Evolutionary conservation across 2,797 vertebrate species (phyloP).

Genomic region (Mormyrops attenuatus): DNA sequence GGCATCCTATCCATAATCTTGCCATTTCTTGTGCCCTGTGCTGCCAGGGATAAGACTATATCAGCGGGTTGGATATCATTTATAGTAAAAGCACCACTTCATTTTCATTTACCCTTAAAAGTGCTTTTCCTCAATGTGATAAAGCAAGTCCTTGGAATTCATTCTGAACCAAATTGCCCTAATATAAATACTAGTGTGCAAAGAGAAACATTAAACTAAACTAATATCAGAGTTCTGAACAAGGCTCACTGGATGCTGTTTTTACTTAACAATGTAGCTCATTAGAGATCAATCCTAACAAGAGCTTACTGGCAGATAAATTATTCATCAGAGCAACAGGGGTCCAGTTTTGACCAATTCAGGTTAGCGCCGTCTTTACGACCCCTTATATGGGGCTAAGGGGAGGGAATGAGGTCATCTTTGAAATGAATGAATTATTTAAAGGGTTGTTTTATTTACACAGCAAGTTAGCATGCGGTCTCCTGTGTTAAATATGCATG

Average conservation of each 20-base stretch:
- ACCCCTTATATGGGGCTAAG: neutral
- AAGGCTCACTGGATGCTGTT: neutral
- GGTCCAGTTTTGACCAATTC: neutral
- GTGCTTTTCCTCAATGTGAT: neutral
- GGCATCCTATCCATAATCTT: neutral
- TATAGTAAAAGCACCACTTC: constrained; percentile 1
- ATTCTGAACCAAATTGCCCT: neutral
- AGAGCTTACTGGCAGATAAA: neutral
- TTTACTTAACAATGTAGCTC: neutral
- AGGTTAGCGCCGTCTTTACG: neutral
- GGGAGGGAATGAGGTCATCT: neutral
- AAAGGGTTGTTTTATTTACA: neutral
- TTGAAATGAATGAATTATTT: neutral
- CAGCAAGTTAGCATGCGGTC: neutral
- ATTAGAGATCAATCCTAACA: neutral
- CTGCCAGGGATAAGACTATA: neutral
- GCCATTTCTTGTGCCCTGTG: neutral
- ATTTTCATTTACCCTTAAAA: neutral
- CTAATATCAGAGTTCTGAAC: neutral
- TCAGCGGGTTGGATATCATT: neutral
- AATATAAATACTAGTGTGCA: neutral
- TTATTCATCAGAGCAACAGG: neutral
- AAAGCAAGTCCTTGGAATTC: neutral
- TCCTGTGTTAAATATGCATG: constrained; percentile 12
- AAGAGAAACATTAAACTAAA: neutral